A percentile compares a stretch with the other conserved stretches of the same genome.
Evolutionary conservation across 2,888 invertebrate species (phyloP).

Genomic region (Mythimna impura): DNA sequence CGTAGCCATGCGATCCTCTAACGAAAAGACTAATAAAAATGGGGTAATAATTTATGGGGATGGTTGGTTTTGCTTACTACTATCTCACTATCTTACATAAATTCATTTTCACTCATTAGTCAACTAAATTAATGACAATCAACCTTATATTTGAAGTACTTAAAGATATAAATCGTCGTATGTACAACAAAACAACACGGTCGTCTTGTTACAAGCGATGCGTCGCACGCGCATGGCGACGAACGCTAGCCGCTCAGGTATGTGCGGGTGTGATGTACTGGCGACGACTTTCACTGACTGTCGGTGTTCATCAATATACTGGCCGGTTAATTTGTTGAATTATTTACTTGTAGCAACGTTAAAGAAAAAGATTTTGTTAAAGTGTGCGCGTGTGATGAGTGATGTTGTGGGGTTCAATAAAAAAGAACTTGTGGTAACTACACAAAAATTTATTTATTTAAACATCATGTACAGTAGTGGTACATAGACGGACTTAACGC

Average conservation of each 20-base stretch:
- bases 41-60: no score
- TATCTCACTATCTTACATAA: no score
- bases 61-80: no score
- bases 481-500: no score
- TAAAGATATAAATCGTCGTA: neutral
- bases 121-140: no score
- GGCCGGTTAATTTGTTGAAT: constrained; percentile 15
- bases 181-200: constrained; percentile 6
- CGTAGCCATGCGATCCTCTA: no score
- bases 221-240: constrained; percentile 41
- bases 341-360: constrained; percentile 29
- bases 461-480: no score
- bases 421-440: no score
- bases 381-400: neutral
- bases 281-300: constrained; percentile 36
- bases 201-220: constrained; percentile 2
- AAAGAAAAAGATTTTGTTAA: constrained; percentile 16
- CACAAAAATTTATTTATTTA: no score
- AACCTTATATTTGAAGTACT: neutral
- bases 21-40: no score
- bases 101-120: no score
- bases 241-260: no score
- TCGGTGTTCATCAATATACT: constrained; percentile 16
- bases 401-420: neutral
- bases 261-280: constrained; percentile 44